phyloP scores from a whole-genome alignment of 2,888 invertebrate genomes.

The Stenolophus ochropezus region DNA sequence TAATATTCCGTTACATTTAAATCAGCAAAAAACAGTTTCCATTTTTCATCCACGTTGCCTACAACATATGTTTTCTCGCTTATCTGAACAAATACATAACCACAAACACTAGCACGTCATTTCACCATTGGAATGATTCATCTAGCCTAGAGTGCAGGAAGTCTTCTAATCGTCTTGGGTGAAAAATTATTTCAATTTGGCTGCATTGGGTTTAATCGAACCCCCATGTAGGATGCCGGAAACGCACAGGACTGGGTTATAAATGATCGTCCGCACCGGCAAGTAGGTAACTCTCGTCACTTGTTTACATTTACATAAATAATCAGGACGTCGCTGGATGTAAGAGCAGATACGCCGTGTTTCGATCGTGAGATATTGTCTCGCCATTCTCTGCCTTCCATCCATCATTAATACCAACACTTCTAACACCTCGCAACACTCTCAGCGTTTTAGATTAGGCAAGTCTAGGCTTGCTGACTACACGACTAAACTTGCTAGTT shows the following conservation, averaged over 20 bases:
- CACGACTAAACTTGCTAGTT: neutral
- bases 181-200: constrained; percentile 51
- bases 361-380: constrained; percentile 54
- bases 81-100: constrained; percentile 27
- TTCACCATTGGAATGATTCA: constrained; percentile 15
- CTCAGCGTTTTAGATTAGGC: neutral
- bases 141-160: constrained; percentile 18
- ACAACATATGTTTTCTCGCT: constrained; percentile 40
- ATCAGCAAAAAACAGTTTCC: constrained; percentile 26
- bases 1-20: constrained; percentile 32
- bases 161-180: constrained; percentile 26
- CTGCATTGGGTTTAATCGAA: constrained; percentile 45
- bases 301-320: constrained; percentile 53
- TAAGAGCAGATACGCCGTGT: constrained; percentile 34
- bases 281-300: constrained; percentile 50
- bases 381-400: constrained; percentile 32
- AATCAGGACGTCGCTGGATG: constrained; percentile 52
- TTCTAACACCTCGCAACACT: constrained; percentile 20
- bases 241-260: constrained; percentile 26
- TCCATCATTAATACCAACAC: constrained; percentile 38
- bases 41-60: constrained; percentile 12
- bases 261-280: constrained; percentile 45
- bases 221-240: constrained; percentile 45
- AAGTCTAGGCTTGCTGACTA: neutral
- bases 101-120: constrained; percentile 33